These are phyloP conservation scores for Lasioglossum zephyrum DNA, from an alignment of 2,888 invertebrate species.

Conservation along the genomic window DNA sequence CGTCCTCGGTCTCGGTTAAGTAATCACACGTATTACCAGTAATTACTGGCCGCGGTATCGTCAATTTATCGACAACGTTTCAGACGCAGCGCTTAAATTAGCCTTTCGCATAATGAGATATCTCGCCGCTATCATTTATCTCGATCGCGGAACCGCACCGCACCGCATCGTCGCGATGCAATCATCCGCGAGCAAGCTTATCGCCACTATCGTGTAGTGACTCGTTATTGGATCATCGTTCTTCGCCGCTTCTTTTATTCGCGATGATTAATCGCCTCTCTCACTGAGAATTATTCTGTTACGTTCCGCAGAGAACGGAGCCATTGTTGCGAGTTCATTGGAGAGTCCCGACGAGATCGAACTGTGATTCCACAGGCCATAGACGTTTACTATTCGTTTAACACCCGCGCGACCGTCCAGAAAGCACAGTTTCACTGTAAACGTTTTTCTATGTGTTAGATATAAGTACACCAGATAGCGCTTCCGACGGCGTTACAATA, in stretches of 20 bases:
- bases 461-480: no score
- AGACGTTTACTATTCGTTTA: not conserved
- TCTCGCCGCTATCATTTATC: constrained; percentile 54
- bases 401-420: not conserved
- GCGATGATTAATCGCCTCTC: constrained; percentile 36
- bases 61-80: constrained; percentile 59
- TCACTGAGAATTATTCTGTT: constrained; percentile 17
- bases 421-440: not conserved
- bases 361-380: not conserved
- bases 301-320: not conserved
- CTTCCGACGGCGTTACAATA: no score
- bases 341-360: not conserved
- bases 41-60: constrained; percentile 57
- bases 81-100: constrained; percentile 57
- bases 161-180: constrained; percentile 31
- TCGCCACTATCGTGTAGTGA: constrained; percentile 33
- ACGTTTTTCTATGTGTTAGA: no score
- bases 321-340: not conserved
- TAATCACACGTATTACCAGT: constrained; percentile 63
- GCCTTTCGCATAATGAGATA: constrained; percentile 65
- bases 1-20: constrained; percentile 44
- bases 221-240: constrained; percentile 48
- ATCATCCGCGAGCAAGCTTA: constrained; percentile 50
- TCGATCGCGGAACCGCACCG: constrained; percentile 51
- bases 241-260: constrained; percentile 26